Base-by-base conservation (phyloP, 1,140 invertebrate species). In the Brachionus koreanus region DNA sequence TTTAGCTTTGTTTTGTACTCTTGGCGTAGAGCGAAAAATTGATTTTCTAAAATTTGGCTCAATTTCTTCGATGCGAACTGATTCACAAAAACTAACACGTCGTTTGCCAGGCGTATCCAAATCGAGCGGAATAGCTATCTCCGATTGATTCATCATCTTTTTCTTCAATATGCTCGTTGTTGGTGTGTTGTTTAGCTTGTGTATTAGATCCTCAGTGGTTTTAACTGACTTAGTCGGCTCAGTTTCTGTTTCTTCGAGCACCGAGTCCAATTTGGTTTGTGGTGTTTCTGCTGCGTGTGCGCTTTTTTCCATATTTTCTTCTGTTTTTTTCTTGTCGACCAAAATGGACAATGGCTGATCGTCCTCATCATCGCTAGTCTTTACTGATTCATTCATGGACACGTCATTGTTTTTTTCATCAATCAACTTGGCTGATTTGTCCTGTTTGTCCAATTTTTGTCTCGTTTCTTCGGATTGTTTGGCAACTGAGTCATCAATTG, bases 101-200 rank as follows among this genome's bases (percentile, higher is more conserved):
- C 76, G 6, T 61, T 79, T 79, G 39, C 35, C 35, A 9, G 76
- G 76, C n/a, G 76, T 79, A 16, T 79, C 49, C 49, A 46, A 13
- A 25, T 74, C 42, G 10, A 74, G 12, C 10, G n/a, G 25, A 3
- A 74, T 74, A 4, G 43, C 19, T 9, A 19, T 10, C 16, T 79
- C 76, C 3, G 76, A 57, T 79, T 79, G 76, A 61, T 63, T 79
- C n/a, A 65, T 42, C 29, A 61, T 65, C 42, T 43, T 57, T 65
- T 79, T 79, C 6, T 79, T 79, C 25, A 79, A 43, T 61, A 79
- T 79, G 61, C 76, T 79, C 5, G 76, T 79, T 2, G 76, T 79
- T 29, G 76, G 76, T 9, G 76, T 79, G n/a, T 61, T 79, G 61
- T 79, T 79, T 23, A 79, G 10, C 10, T 65, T 79, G 19, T 61